A percentile compares a stretch with the other conserved stretches of the same genome.
phyloP scores from a whole-genome alignment of 2,888 invertebrate species.

The Maniola hyperantus region DNA sequence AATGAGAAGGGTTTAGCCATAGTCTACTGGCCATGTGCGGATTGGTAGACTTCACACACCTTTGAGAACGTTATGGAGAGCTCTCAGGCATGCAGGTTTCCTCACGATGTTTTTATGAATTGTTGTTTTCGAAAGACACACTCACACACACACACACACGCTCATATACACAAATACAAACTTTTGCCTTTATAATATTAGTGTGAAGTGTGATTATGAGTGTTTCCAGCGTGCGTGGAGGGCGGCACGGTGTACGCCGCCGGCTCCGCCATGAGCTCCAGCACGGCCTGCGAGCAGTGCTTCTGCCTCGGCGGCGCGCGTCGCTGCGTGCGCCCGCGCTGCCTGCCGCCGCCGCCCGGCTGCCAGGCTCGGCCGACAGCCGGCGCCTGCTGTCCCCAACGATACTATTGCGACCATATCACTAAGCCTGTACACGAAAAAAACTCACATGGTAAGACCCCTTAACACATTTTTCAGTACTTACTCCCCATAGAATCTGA shows the following conservation, averaged over 20 bases:
- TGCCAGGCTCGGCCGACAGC: constrained; percentile 85
- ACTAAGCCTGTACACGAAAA: constrained; percentile 47
- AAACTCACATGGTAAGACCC: constrained; percentile 52
- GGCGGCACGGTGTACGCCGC: constrained; percentile 89
- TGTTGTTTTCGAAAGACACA: too few species aligned
- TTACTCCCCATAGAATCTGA: too few species aligned
- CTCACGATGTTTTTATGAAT: background rate
- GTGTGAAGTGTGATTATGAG: constrained; percentile 42
- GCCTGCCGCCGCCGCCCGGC: constrained; percentile 88
- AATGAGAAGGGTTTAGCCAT: too few species aligned
- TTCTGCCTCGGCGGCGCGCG: constrained; percentile 90
- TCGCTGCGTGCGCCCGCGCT: constrained; percentile 90
- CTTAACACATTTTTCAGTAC: background rate
- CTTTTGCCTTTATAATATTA: too few species aligned
- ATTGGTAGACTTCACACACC: too few species aligned
- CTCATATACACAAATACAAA: too few species aligned
- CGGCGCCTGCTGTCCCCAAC: constrained; percentile 90
- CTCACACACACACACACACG: too few species aligned
- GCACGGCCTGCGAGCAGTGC: constrained; percentile 92
- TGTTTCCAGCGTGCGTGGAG: constrained; percentile 85
- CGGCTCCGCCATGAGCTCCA: constrained; percentile 92
- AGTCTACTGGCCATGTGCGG: too few species aligned
- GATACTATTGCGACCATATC: constrained; percentile 85
- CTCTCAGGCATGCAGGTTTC: too few species aligned
- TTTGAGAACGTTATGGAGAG: too few species aligned